Base-by-base conservation (phyloP, 2,888 invertebrate genomes). In the Periphyllus acericola region DNA sequence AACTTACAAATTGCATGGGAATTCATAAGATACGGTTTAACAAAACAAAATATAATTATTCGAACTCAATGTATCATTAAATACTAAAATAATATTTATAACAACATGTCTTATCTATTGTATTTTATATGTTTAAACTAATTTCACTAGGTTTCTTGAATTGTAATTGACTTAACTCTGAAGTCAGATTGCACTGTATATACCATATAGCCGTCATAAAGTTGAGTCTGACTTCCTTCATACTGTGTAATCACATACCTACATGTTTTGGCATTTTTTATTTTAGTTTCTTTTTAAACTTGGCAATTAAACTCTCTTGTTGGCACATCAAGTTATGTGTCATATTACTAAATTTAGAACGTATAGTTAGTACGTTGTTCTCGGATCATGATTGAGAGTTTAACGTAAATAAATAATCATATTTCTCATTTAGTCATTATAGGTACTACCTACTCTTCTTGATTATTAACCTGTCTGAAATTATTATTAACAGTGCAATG, bases 281-380 rank as follows among this genome's bases (percentile, higher is more conserved):
- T 84, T 84, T 84, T 76, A 34, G 84, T 68, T 46, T 83, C 32
- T 68, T 68, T 84, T 84, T 76, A 14, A 68, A 84, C 84, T 84
- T 84, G 84, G 84, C 84, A 84, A 76, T 68, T 76, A 46, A 46
- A 68, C 76, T 46, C 66, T 32, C 25, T 68, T n/a, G 84, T 76
- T 84, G 84, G 84, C 84, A 84, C 76, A 29, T 68, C 68, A 52
- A 76, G 32, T 46, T 32, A 19, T 76, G 46, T 76, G 75, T 81
- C 74, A 81, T 66, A 60, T 80, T 87, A 36, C 86, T 87, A 87
- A 81, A 87, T 72, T 87, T 87, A 87, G 87, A 87, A 60, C 68
- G 25, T 74, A 87, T 60, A 11, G 46, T 74, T 32, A 4, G 71
- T 74, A 32, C 25, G 60, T 74, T 60, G 36, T 76, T 68, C 76